Percentiles rank a stretch among this genome's conserved stretches.
phyloP scores from a whole-genome alignment of 2,113 vertebrate species.

The Butastur rufipennis region DNA sequence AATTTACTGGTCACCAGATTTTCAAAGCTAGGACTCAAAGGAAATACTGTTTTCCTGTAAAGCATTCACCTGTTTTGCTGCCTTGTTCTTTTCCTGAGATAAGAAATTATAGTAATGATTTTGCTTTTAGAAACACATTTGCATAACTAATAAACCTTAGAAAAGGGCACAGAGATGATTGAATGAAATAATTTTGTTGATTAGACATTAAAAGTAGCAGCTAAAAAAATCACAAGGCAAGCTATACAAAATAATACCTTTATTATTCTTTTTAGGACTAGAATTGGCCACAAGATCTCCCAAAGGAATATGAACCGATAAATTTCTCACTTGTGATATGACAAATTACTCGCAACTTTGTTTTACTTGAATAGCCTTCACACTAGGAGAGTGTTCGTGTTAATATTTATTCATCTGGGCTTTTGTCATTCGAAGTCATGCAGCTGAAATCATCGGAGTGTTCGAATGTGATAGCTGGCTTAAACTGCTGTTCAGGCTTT shows the following conservation, averaged over 20 bases:
- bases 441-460: background rate
- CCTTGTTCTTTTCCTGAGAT: background rate
- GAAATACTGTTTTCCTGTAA: background rate
- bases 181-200: background rate
- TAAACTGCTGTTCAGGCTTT: background rate
- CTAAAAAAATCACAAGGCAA: background rate
- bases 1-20: background rate
- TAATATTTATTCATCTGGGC: background rate
- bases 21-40: background rate
- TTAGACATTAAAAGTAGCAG: background rate
- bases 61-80: background rate
- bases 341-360: background rate
- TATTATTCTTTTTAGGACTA: background rate
- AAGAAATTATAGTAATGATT: background rate
- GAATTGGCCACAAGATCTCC: background rate
- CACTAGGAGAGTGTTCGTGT: background rate
- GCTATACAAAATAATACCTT: background rate
- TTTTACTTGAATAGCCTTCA: background rate
- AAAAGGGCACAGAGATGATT: background rate
- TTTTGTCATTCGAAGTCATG: background rate
- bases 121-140: constrained; percentile 1
- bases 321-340: background rate
- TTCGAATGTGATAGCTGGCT: background rate
- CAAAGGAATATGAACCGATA: background rate
- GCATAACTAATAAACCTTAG: background rate